Percentiles rank a stretch among this genome's conserved stretches.
These are phyloP conservation scores for Characodon lateralis DNA, from an alignment of 2,797 vertebrate species.

Conservation along the genomic window DNA sequence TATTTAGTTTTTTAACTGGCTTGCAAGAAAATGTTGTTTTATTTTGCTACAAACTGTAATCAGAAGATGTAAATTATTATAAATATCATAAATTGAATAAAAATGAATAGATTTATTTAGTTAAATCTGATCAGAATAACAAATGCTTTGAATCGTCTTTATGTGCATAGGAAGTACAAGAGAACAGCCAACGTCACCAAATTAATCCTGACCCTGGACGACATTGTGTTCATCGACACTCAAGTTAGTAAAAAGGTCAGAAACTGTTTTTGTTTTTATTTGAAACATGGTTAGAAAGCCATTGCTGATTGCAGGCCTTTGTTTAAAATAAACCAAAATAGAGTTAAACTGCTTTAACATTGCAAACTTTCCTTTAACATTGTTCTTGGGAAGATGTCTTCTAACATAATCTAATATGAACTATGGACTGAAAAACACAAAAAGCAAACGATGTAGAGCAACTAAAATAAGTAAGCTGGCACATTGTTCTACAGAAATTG, in stretches of 20 bases:
- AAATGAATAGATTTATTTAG: too few relatives aligned
- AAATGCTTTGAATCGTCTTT: neutral
- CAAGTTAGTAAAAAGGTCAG: constrained; percentile 78
- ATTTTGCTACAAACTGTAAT: neutral
- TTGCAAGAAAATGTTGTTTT: too few relatives aligned
- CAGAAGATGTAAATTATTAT: neutral
- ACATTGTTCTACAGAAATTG: too few relatives aligned
- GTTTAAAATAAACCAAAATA: neutral
- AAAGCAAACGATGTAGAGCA: too few relatives aligned
- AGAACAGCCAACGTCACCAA: constrained; percentile 50
- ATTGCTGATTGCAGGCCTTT: neutral
- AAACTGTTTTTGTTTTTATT: neutral
- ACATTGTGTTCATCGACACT: constrained; percentile 81
- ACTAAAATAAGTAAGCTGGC: too few relatives aligned
- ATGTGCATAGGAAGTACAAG: constrained; percentile 54
- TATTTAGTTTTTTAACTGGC: too few relatives aligned
- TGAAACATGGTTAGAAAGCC: neutral
- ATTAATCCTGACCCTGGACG: constrained; percentile 73
- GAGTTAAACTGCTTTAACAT: neutral
- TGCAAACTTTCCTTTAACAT: neutral
- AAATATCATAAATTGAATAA: too few relatives aligned
- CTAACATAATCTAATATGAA: too few relatives aligned
- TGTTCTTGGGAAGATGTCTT: neutral
- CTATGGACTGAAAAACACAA: too few relatives aligned
- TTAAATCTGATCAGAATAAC: neutral